A percentile compares a stretch with the other conserved stretches of the same genome.
phyloP scores from a whole-genome alignment of 2,888 invertebrate genomes.

The Callimorpha dominula region DNA sequence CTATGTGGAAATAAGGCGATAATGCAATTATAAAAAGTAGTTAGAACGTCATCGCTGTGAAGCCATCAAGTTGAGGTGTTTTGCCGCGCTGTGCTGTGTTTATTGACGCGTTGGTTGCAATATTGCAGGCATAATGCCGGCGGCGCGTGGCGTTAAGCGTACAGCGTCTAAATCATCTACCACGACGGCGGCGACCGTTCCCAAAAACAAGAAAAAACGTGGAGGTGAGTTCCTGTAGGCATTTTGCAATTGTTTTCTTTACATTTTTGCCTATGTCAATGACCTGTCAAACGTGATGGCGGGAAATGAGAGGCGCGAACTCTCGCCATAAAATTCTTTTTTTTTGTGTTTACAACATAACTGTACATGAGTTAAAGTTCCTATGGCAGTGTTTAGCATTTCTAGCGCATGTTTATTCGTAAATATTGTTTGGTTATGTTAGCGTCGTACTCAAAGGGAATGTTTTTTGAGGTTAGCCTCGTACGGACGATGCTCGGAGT shows the following conservation, averaged over 20 bases:
- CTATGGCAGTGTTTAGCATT: slow-evolving; percentile 18
- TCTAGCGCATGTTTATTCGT: slow-evolving; percentile 30
- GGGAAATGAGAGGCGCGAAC: slow-evolving; percentile 74
- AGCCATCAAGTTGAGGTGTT: slow-evolving; percentile 63
- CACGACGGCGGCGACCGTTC: slow-evolving; percentile 68
- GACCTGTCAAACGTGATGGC: slow-evolving; percentile 85
- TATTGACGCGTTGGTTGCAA: slow-evolving; percentile 82
- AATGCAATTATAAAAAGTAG: slow-evolving; percentile 76
- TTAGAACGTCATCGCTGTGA: slow-evolving; percentile 77
- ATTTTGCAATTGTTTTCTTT: slow-evolving; percentile 82
- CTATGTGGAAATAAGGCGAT: slow-evolving; percentile 69
- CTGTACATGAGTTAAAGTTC: slow-evolving; percentile 38
- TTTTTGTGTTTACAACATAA: slow-evolving; percentile 49
- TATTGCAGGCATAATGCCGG: slow-evolving; percentile 85
- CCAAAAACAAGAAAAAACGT: slow-evolving; percentile 85
- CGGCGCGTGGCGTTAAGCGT: slow-evolving; percentile 83
- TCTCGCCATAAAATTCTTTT: slow-evolving; percentile 47
- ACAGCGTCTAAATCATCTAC: slow-evolving; percentile 79
- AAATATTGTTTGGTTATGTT: slow-evolving; percentile 55
- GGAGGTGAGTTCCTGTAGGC: slow-evolving; percentile 71
- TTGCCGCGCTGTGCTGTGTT: slow-evolving; percentile 79
- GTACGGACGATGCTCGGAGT: slow-evolving; percentile 34
- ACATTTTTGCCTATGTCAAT: slow-evolving; percentile 81
- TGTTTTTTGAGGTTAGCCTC: slow-evolving; percentile 63
- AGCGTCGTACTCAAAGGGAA: slow-evolving; percentile 38